phyloP scores from a whole-genome alignment of 2,113 vertebrate genomes.

The Smithornis capensis region DNA sequence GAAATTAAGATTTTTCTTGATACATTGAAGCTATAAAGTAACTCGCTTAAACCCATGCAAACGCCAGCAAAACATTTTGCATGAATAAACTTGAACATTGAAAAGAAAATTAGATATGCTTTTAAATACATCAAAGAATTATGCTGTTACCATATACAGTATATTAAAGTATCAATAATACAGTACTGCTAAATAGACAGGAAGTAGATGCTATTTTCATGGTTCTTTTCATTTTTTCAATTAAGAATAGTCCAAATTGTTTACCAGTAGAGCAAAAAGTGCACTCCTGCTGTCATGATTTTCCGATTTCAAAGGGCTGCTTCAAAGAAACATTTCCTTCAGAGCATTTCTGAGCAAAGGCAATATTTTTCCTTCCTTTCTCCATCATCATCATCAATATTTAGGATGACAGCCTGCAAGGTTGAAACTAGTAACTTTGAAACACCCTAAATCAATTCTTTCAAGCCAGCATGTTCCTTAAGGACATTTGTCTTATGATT shows the following conservation, averaged over 20 bases:
- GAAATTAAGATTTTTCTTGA: not conserved
- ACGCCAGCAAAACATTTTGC: not conserved
- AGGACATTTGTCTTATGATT: not conserved
- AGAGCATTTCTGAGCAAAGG: not conserved
- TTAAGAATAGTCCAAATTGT: not conserved
- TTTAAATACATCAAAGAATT: not conserved
- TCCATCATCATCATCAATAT: not conserved
- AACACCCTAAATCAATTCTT: not conserved
- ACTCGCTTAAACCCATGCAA: not conserved
- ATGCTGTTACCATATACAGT: not conserved
- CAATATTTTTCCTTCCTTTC: not conserved
- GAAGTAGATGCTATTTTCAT: not conserved
- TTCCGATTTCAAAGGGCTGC: not conserved
- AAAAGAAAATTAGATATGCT: not conserved
- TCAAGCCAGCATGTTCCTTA: not conserved
- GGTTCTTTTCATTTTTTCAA: not conserved
- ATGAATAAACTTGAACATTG: not conserved
- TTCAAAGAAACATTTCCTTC: not conserved
- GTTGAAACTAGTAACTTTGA: not conserved
- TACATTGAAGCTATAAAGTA: not conserved
- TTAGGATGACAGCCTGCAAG: not conserved
- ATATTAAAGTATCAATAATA: not conserved
- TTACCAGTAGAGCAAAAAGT: not conserved
- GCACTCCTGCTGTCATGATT: not conserved
- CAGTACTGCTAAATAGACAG: not conserved